Conservation (phyloP, 2,888 invertebrate genomes). For the Drosophila melanocephala region DNA sequence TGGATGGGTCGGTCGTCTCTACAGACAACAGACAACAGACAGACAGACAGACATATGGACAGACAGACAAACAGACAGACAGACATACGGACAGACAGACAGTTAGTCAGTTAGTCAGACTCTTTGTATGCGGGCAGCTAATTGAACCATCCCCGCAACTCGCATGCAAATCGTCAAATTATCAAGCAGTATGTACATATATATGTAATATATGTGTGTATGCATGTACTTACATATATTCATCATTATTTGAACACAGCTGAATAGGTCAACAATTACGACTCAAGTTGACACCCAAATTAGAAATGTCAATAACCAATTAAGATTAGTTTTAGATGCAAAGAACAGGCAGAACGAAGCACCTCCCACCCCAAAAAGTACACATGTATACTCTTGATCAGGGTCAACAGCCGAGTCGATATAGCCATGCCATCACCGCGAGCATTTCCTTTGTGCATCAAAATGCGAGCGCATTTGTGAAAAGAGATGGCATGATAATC, state of each 20-base stretch:
- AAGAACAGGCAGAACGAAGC: background rate
- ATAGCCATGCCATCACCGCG: too few species aligned
- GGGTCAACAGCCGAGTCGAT: too few species aligned
- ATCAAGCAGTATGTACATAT: slow-evolving; percentile 3
- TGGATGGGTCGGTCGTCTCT: slow-evolving; percentile 21
- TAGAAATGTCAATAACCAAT: slow-evolving; percentile 1
- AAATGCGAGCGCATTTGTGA: too few species aligned
- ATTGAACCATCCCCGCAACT: slow-evolving; percentile 36
- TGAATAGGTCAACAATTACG: slow-evolving; percentile 26
- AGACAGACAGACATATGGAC: slow-evolving; percentile 1
- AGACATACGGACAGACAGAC: background rate
- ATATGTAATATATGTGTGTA: background rate
- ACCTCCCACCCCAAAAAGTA: too few species aligned
- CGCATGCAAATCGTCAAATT: slow-evolving; percentile 55
- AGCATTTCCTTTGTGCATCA: too few species aligned
- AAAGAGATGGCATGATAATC: too few species aligned
- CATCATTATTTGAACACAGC: slow-evolving; percentile 6
- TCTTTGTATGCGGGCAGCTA: slow-evolving; percentile 48
- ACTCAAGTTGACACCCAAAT: slow-evolving; percentile 23
- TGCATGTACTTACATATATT: background rate
- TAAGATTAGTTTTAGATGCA: background rate
- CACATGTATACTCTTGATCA: too few species aligned
- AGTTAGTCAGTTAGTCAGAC: slow-evolving; percentile 13
- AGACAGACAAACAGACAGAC: slow-evolving; percentile 2
- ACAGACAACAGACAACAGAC: slow-evolving; percentile 25